Evolutionary conservation across 37 sponge, comb jelly and placozoan species (phyloP), one percentile per base, ranked within the genome.

Genomic region (Trichoplax adhaerens): DNA sequence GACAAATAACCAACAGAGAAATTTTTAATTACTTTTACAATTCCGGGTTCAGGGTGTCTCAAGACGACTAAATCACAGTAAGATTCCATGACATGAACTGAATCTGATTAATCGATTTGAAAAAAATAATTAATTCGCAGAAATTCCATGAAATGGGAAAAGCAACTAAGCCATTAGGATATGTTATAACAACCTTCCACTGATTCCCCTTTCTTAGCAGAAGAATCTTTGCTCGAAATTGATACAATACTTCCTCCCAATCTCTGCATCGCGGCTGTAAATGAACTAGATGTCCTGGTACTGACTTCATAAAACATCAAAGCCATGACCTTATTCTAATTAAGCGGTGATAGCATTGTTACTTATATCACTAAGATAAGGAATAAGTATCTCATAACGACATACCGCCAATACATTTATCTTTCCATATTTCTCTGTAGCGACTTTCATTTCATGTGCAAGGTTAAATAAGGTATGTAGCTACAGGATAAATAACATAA

Each of bases 261-360:
- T 10, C 99, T 80, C 76, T 91, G 90, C 94, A 97, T 97, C 65
- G 99, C 99, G 12, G 93, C 79, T 12, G 79, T 70, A 66, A 97
- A 97, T 5, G 99, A 97, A 5, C 82, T 81, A 56, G 79, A 76
- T 4, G 99, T 97, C 57, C 99, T 72, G 3, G 99, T 97, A 67
- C 94, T 92, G n/a, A 80, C 87, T 62, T 97, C 99, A 58, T 86
- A 97, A 77, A 97, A 97, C 94, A 97, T 83, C 56, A 78, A 74
- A 0, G 79, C 99, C 80, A 92, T 70, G 52, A 97, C 79, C 58
- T 81, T 78, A 6, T 93, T 93, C 83, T 87, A 48, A 1, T 64
- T 49, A 64, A 68, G 64, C 1, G 60, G 58, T 12, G 62, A 60
- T 12, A 60, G 10, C 8, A 12, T 60, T 12, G 62, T 12, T 60